Percentiles rank a stretch among this genome's conserved stretches.
phyloP scores from a whole-genome alignment of 2,888 invertebrate genomes.

The Amorpha juglandis region DNA sequence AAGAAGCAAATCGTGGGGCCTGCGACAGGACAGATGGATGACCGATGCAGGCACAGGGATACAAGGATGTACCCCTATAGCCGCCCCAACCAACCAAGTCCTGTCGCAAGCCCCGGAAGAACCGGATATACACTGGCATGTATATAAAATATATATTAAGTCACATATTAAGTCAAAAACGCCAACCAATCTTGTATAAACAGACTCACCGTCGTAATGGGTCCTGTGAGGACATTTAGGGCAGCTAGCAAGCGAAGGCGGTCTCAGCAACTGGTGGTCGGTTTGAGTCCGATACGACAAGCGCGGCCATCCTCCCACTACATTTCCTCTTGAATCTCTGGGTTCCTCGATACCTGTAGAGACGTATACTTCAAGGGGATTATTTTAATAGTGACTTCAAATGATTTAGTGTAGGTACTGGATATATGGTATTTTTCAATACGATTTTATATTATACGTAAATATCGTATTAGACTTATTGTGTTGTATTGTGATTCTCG shows the following conservation, averaged over 20 bases:
- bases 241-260: slow-evolving; percentile 79
- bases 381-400: slow-evolving; percentile 43
- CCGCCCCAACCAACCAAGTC: too few species aligned
- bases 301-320: slow-evolving; percentile 71
- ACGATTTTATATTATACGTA: neutral
- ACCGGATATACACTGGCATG: too few species aligned
- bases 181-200: too few species aligned
- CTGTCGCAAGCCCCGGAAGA: too few species aligned
- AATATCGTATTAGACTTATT: neutral
- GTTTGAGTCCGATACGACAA: slow-evolving; percentile 63
- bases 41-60: too few species aligned
- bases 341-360: slow-evolving; percentile 79
- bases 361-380: slow-evolving; percentile 62
- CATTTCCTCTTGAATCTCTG: slow-evolving; percentile 79
- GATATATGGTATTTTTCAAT: neutral
- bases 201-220: slow-evolving; percentile 65
- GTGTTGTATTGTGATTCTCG: too few species aligned
- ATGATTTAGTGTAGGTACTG: neutral
- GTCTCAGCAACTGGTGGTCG: slow-evolving; percentile 70
- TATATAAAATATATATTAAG: too few species aligned
- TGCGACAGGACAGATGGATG: too few species aligned
- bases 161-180: too few species aligned
- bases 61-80: too few species aligned
- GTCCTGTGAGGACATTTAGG: slow-evolving; percentile 66
- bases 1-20: too few species aligned